phyloP scores from a whole-genome alignment of 2,888 invertebrate genomes.

The Nomada lathburiana region DNA sequence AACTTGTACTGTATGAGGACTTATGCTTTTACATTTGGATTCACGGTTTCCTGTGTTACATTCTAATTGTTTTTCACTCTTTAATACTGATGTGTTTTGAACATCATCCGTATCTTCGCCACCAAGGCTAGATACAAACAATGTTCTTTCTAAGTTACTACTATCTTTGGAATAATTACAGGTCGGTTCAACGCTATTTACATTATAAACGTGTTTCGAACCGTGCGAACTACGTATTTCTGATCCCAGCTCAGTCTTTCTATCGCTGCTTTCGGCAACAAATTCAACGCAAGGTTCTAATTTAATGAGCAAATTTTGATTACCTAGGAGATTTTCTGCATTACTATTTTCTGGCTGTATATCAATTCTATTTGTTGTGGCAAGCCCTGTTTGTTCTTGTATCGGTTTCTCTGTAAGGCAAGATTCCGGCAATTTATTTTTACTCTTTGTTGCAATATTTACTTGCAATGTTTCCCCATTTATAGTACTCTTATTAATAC shows the following conservation, averaged over 20 bases:
- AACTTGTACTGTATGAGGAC: slow-evolving; percentile 33
- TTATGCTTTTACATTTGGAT: slow-evolving; percentile 21
- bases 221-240: not conserved
- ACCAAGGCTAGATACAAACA: slow-evolving; percentile 6
- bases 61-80: slow-evolving; percentile 22
- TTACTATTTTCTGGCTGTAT: slow-evolving; percentile 6
- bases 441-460: not conserved
- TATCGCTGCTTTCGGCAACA: not conserved
- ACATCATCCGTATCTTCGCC: slow-evolving; percentile 16
- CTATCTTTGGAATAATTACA: slow-evolving; percentile 58
- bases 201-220: not conserved
- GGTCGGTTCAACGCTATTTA: slow-evolving; percentile 23
- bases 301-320: slow-evolving; percentile 1
- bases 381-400: not conserved
- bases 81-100: slow-evolving; percentile 37
- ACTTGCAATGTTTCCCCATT: not conserved
- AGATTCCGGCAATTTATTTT: not conserved
- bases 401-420: not conserved
- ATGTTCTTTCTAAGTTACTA: slow-evolving; percentile 26
- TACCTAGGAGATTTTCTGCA: not conserved
- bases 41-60: not conserved
- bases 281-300: not conserved
- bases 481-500: not conserved
- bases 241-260: slow-evolving; percentile 25
- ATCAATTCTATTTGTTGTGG: not conserved